Percentiles rank a stretch among this genome's conserved stretches.
Conservation (phyloP, 1,140 invertebrate genomes). For the Matsumurasca onukii region DNA sequence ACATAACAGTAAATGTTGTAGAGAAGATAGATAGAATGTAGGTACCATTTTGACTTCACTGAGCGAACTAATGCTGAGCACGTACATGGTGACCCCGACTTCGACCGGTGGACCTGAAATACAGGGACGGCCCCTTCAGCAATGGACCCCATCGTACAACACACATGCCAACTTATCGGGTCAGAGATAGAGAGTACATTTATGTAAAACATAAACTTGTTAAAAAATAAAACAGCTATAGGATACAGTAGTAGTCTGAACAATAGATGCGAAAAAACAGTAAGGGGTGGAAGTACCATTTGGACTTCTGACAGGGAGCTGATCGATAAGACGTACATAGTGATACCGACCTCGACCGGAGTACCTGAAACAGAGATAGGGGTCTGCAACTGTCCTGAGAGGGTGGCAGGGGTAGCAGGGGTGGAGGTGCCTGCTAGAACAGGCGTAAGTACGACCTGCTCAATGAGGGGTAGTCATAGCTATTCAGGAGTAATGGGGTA, state of each 20-base stretch:
- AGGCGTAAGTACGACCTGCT: too few relatives aligned
- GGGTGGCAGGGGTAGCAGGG: too few relatives aligned
- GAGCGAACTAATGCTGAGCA: constrained; percentile 97
- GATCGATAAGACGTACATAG: constrained; percentile 98
- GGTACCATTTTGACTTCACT: constrained; percentile 99
- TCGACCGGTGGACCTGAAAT: constrained; percentile 93
- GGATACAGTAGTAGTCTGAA: constrained; percentile 11
- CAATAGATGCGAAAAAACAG: constrained; percentile 15
- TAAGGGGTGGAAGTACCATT: constrained; percentile 71
- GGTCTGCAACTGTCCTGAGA: not conserved
- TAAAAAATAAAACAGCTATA: constrained; percentile 9
- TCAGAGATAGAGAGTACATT: constrained; percentile 9
- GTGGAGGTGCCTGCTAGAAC: too few relatives aligned
- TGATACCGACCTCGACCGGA: constrained; percentile 94
- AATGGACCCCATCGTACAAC: constrained; percentile 28
- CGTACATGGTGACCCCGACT: constrained; percentile 97
- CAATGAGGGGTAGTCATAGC: too few relatives aligned
- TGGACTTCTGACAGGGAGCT: constrained; percentile 97
- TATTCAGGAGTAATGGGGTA: too few relatives aligned
- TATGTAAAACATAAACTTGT: constrained; percentile 11
- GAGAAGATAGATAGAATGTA: constrained; percentile 25
- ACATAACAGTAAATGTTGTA: constrained; percentile 28
- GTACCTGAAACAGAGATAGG: constrained; percentile 74
- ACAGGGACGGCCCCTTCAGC: constrained; percentile 22
- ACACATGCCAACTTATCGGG: not conserved